Evolutionary conservation across 2,113 vertebrate genomes (phyloP).

Genomic region (Marmota flaviventris): DNA sequence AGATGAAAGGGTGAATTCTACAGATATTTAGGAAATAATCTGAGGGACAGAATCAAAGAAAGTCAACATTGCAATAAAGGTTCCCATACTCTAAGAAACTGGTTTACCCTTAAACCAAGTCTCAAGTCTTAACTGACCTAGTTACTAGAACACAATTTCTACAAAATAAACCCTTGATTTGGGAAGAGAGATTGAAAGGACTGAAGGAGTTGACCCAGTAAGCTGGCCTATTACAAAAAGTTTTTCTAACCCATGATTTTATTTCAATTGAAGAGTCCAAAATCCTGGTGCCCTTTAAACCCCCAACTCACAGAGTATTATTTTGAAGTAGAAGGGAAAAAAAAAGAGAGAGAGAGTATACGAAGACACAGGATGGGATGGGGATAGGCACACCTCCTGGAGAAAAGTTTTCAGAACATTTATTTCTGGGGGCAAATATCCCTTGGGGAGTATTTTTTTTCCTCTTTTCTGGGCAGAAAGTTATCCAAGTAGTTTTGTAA

Average conservation of each 20-base stretch:
- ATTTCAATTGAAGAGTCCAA: background rate
- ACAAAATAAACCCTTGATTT: background rate
- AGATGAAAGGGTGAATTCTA: background rate
- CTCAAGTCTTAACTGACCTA: background rate
- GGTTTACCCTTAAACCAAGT: background rate
- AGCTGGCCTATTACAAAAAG: background rate
- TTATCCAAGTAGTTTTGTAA: background rate
- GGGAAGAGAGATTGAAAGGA: background rate
- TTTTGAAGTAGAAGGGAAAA: background rate
- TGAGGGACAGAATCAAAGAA: background rate
- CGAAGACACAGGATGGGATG: background rate
- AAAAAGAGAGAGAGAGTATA: background rate
- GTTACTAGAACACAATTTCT: background rate
- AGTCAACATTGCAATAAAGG: background rate
- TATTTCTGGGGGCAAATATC: background rate
- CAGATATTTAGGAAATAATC: background rate
- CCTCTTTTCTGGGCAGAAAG: background rate
- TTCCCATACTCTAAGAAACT: background rate
- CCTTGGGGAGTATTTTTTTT: background rate
- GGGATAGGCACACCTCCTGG: fast-evolving
- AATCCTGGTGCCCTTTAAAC: background rate
- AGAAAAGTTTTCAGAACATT: background rate
- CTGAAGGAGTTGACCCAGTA: background rate
- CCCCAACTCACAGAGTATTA: background rate
- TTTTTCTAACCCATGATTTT: background rate